Evolutionary conservation across 2,888 invertebrate species (phyloP).

Genomic region (Galerucella pusilla): DNA sequence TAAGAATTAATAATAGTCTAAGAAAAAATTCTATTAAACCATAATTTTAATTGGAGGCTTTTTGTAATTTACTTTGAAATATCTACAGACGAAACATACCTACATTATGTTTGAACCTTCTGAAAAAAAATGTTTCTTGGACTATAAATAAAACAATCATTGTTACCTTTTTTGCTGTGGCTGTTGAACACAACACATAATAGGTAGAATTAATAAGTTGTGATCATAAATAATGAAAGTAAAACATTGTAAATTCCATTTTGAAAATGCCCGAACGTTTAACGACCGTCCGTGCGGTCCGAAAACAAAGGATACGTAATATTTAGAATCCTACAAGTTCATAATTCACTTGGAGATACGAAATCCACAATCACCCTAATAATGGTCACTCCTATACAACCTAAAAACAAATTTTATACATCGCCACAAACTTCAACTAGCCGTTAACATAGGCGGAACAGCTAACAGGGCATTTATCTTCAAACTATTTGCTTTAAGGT

Average conservation of each 20-base stretch:
- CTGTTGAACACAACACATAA: not conserved
- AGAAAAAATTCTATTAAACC: too few species aligned
- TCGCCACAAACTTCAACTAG: constrained; percentile 16
- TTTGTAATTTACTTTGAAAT: too few species aligned
- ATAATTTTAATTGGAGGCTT: too few species aligned
- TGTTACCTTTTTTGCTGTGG: too few species aligned
- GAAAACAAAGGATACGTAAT: constrained; percentile 9
- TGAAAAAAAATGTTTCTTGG: too few species aligned
- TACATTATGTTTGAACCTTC: too few species aligned
- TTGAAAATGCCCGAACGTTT: constrained; percentile 1
- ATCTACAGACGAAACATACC: too few species aligned
- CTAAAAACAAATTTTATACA: constrained; percentile 18
- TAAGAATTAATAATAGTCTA: too few species aligned
- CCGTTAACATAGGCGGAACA: not conserved
- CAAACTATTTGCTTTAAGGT: too few species aligned
- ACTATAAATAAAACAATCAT: too few species aligned
- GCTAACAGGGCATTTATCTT: not conserved
- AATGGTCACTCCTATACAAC: constrained; percentile 24
- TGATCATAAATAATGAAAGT: not conserved
- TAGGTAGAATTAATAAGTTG: not conserved
- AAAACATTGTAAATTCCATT: constrained; percentile 4
- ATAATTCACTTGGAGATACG: constrained; percentile 5
- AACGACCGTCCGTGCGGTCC: not conserved
- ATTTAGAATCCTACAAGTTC: constrained; percentile 17
- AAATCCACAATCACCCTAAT: constrained; percentile 12